phyloP scores from a whole-genome alignment of 2,888 invertebrate genomes.

The Ichneumoninae sp. region DNA sequence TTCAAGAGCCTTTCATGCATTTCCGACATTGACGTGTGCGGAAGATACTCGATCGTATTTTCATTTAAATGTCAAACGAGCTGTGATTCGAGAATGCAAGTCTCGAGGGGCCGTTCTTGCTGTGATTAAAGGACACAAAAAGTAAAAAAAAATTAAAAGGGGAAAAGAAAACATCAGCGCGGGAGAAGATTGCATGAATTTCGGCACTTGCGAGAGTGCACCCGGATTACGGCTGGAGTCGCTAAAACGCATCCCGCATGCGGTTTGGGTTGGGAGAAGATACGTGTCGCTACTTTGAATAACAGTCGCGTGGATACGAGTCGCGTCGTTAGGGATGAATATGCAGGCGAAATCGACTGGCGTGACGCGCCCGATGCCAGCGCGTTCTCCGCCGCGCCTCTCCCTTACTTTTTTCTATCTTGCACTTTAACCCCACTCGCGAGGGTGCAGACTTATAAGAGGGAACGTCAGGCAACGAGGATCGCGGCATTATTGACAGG shows the following conservation, averaged over 20 bases:
- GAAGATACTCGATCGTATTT: slow-evolving; percentile 16
- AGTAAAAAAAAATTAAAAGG: not conserved
- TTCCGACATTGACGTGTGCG: slow-evolving; percentile 9
- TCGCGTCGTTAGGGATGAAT: slow-evolving; percentile 68
- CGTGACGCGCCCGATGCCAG: slow-evolving; percentile 60
- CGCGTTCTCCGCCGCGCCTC: slow-evolving; percentile 41
- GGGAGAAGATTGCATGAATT: slow-evolving; percentile 38
- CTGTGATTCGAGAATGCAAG: slow-evolving; percentile 12
- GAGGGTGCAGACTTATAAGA: slow-evolving; percentile 31
- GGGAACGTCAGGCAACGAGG: slow-evolving; percentile 51
- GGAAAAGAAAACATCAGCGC: not conserved
- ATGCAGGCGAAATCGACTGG: slow-evolving; percentile 68
- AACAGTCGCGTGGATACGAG: slow-evolving; percentile 62
- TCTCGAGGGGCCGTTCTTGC: slow-evolving; percentile 2
- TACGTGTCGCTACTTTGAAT: slow-evolving; percentile 64
- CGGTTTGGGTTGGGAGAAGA: slow-evolving; percentile 36
- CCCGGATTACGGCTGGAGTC: not conserved
- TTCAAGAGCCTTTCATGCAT: slow-evolving; percentile 26
- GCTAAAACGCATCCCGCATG: not conserved
- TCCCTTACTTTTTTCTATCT: slow-evolving; percentile 43
- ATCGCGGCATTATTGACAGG: slow-evolving; percentile 55
- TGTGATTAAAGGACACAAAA: not conserved
- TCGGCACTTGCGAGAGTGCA: slow-evolving; percentile 11
- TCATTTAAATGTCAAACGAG: slow-evolving; percentile 48
- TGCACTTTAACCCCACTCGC: slow-evolving; percentile 51